Evolutionary conservation across 92 coral and sea anemone species (phyloP), one percentile per base, ranked within the genome.

Genomic region (Zoanthus solanderi): DNA sequence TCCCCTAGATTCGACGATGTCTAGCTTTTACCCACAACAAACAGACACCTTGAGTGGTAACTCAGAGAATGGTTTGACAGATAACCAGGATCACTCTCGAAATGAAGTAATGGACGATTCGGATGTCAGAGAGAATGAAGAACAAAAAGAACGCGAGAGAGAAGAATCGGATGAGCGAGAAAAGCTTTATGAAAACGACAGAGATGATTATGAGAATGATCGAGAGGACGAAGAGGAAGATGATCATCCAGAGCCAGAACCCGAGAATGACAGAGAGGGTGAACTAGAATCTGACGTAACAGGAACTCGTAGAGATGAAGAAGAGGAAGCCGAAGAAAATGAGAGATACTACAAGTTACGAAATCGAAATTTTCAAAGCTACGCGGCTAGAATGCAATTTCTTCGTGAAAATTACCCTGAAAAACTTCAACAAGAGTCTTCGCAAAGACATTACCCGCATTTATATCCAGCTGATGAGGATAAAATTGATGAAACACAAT

Each of bases 11-110:
- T 14, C 85, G 9, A 50, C 48, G 28, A 56, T 73, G 5, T 44
- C 85, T 29, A 65, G 48, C 16, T 53, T 65, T 29, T 65, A 17
- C 52, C 75, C 46, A 28, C 75, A 81, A 50, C 46, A 56, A 66
- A 30, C 75, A 44, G 85, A 23, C 23, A 65, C 47, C 15, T 46
- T 63, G 14, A 28, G 13, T 4, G 47, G 30, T 7, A 76, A 10
- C 18, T 73, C 86, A 46, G 89, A 78, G 9, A 76, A 75, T 76
- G 75, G 81, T 63, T 95, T 96, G 98, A 86, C 78, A 3, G 93
- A 93, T 85, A 94, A 89, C 37, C 94, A 84, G n/a, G 96, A 92
- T 4, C 91, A 90, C 63, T 65, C 88, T 37, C 86, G 98, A 17
- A 95, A 96, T 87, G 94, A 91, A 50, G 98, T 93, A 5, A 54